Evolutionary conservation across 2,113 vertebrate species (phyloP), one percentile per base, ranked within the genome.

Genomic region (Xiphophorus couchianus): DNA sequence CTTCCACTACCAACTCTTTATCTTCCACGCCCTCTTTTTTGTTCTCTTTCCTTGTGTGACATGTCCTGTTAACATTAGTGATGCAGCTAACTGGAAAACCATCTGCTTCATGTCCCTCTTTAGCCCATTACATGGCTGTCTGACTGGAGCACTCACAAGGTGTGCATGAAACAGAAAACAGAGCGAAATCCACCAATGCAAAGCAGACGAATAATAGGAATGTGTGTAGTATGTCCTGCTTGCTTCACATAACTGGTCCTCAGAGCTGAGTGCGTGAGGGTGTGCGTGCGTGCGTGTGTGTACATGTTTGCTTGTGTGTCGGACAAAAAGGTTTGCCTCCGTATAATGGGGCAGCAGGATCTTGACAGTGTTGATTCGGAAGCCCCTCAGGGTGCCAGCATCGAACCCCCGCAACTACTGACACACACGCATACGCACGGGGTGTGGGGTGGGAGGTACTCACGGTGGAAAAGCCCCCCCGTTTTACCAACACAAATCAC

Each of bases 401-500:
- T 85, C 86, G 79, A 83, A 86, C 76, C 78, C 61, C 44, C 72
- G 78, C 78, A 62, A 37, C 11, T 28, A 42, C 66, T 31, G 70
- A 61, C 80, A 63, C 66, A 77, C 75, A 63, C 77, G 42, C 65
- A 42, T 35, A 35, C 33, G 33, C 48, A 27, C 42, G 4, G 14
- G 42, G 3, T 13, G 15, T 82, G 90, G 77, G 91, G 28, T 28
- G 28, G 28, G 28, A 28, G 73, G 83, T 74, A 77, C 85, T 93
- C 91, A 93, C 92, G 91, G 92, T 72, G 80, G 76, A 80, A 76
- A 81, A 78, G 81, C 85, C 62, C 66, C 84, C 82, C 81, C 90
- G 86, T 92, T 93, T 92, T 93, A 89, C 86, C 88, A 93, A 93
- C 91, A 92, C 83, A 93, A 93, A 94, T 95, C 94, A 94, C 93